phyloP scores from a whole-genome alignment of 2,888 invertebrate species.

The Nomada fucata region DNA sequence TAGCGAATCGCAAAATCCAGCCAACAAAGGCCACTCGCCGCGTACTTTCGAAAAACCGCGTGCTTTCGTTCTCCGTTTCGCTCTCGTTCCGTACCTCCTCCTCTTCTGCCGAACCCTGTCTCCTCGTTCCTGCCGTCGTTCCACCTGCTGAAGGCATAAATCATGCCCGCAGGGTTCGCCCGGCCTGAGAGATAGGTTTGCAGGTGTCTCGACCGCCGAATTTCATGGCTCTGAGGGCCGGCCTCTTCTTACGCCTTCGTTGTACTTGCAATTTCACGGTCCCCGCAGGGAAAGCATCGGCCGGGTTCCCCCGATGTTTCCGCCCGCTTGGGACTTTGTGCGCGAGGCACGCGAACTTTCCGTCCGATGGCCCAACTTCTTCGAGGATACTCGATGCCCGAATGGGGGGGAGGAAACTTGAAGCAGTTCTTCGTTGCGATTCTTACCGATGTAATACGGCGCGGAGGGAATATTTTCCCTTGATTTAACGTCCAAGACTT shows the following conservation, averaged over 20 bases:
- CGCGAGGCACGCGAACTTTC: not conserved
- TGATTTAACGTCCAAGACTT: constrained; percentile 6
- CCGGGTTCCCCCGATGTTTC: not conserved
- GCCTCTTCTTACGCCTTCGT: constrained; percentile 41
- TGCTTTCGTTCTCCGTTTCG: constrained; percentile 31
- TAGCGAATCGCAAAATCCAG: constrained; percentile 75
- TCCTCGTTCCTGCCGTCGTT: constrained; percentile 56
- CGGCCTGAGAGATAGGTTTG: constrained; percentile 57
- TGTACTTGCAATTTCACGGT: constrained; percentile 39
- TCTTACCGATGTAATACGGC: no score
- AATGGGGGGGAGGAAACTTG: no score
- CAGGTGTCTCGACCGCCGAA: constrained; percentile 69
- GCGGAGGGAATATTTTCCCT: no score
- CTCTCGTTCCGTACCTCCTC: constrained; percentile 25
- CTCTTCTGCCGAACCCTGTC: not conserved
- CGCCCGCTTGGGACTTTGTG: no score
- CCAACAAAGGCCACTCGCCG: constrained; percentile 56
- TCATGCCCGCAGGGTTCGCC: constrained; percentile 61
- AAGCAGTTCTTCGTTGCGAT: not conserved
- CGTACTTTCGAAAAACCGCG: constrained; percentile 71
- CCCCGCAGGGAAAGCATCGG: not conserved
- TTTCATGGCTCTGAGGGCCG: constrained; percentile 62
- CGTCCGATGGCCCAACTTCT: not conserved
- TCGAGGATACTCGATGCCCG: not conserved
- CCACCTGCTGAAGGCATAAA: constrained; percentile 80